Evolutionary conservation across 2,797 vertebrate species (phyloP).

Genomic region (Allobates femoralis): DNA sequence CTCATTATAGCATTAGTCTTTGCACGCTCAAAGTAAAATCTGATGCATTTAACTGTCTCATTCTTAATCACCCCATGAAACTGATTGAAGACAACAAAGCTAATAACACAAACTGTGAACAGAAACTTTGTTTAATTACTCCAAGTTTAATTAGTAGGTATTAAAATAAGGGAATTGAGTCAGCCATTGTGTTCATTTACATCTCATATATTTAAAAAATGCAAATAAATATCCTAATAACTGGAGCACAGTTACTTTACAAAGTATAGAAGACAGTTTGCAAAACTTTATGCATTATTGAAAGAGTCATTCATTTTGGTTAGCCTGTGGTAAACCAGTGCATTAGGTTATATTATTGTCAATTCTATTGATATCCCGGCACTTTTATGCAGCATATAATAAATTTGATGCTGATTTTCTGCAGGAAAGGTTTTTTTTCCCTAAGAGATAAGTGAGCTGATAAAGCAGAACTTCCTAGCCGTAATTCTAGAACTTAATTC

Average conservation of each 20-base stretch:
- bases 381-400: constrained; percentile 30
- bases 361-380: constrained; percentile 30
- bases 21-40: constrained; percentile 63
- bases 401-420: constrained; percentile 28
- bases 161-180: constrained; percentile 60
- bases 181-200: constrained; percentile 57
- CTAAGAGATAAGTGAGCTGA: constrained; percentile 12
- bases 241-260: constrained; percentile 2
- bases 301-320: constrained; percentile 43
- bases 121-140: constrained; percentile 64
- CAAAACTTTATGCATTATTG: constrained; percentile 53
- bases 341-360: constrained; percentile 43
- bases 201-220: constrained; percentile 48
- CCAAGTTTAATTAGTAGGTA: constrained; percentile 62
- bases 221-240: constrained; percentile 39
- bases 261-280: constrained; percentile 6
- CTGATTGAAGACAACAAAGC: constrained; percentile 64
- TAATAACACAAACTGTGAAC: constrained; percentile 61
- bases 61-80: constrained; percentile 65
- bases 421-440: background rate
- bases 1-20: constrained; percentile 64
- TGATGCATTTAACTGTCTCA: constrained; percentile 64
- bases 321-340: constrained; percentile 43
- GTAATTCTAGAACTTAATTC: constrained; percentile 20
- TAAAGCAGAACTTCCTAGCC: background rate